phyloP scores from a whole-genome alignment of 2,888 invertebrate species.

The Tetropium fuscum region DNA sequence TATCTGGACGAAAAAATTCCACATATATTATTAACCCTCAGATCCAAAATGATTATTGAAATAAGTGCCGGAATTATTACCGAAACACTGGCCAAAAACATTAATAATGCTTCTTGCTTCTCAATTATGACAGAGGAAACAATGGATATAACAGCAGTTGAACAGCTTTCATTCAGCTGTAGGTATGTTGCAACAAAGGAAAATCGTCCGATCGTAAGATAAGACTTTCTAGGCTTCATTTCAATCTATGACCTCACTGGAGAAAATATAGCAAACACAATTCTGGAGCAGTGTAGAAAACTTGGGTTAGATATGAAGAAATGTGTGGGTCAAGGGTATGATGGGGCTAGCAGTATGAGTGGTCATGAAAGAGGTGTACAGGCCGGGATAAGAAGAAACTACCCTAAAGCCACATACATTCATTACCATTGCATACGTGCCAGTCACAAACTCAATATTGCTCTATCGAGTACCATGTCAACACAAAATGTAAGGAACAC shows the following conservation, averaged over 20 bases:
- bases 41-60: too few species aligned
- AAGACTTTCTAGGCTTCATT: too few species aligned
- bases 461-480: neutral
- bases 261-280: neutral
- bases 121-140: neutral
- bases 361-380: too few species aligned
- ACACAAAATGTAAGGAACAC: too few species aligned
- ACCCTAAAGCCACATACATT: neutral
- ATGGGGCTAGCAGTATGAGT: neutral
- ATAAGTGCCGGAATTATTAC: too few species aligned
- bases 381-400: too few species aligned
- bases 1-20: neutral
- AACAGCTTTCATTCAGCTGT: constrained; percentile 1
- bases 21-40: neutral
- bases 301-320: neutral
- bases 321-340: neutral
- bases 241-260: too few species aligned
- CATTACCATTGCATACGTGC: too few species aligned
- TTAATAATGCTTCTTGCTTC: neutral
- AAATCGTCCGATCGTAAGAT: neutral
- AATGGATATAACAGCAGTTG: neutral
- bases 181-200: neutral
- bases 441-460: neutral
- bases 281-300: too few species aligned
- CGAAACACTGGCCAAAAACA: neutral